These are phyloP conservation scores for Odontamblyopus lacepedii DNA, from an alignment of 2,797 vertebrate species.

Conservation along the genomic window DNA sequence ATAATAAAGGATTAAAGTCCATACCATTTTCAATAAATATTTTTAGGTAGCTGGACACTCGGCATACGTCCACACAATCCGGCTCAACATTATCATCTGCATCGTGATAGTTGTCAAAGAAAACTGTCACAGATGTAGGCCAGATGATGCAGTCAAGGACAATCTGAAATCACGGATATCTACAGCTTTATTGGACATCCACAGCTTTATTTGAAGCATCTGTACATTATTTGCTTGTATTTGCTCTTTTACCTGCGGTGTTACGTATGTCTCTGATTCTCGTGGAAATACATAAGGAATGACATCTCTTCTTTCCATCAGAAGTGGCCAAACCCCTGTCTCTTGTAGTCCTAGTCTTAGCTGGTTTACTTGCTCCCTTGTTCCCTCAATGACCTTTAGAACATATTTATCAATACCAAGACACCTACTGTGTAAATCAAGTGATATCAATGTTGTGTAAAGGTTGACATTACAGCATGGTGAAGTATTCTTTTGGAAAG, in stretches of 20 bases:
- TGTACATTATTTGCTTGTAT: neutral
- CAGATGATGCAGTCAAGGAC: conserved; percentile 47
- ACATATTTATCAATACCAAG: neutral
- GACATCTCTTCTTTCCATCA: conserved; percentile 38
- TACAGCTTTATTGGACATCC: neutral
- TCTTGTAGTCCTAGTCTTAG: conserved; percentile 42
- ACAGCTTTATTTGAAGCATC: neutral
- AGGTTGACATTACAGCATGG: conserved; percentile 45
- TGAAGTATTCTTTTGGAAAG: conserved; percentile 45
- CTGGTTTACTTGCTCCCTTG: conserved; percentile 37
- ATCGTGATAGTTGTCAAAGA: conserved; percentile 30
- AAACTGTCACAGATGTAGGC: conserved; percentile 41
- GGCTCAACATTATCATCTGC: conserved; percentile 10
- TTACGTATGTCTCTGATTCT: conserved; percentile 51
- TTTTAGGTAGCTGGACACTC: conserved; percentile 47
- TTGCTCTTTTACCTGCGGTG: conserved; percentile 41
- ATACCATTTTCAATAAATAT: conserved; percentile 50
- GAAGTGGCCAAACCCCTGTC: conserved; percentile 46
- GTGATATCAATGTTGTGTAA: neutral
- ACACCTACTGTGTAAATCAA: neutral
- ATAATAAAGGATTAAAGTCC: neutral
- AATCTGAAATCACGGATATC: conserved; percentile 40
- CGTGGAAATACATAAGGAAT: conserved; percentile 50
- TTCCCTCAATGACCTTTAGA: conserved; percentile 43
- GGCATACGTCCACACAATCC: conserved; percentile 14